These are phyloP conservation scores for Neomorphus geoffroyi DNA, from an alignment of 2,797 vertebrate genomes.

Conservation along the genomic window DNA sequence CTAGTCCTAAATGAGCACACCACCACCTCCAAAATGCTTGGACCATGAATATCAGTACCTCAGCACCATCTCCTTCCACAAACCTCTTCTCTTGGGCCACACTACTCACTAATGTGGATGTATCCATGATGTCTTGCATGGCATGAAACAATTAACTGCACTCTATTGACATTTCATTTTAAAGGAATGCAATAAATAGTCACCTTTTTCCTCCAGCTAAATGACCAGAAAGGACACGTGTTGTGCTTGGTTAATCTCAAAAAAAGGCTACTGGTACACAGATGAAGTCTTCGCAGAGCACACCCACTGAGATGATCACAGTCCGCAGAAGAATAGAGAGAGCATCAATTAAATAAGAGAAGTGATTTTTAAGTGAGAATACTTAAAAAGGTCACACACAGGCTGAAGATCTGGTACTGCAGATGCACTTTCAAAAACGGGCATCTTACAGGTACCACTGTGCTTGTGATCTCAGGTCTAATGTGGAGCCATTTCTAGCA, in stretches of 20 bases:
- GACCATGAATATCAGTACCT: neutral
- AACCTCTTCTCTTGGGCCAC: neutral
- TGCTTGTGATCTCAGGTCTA: neutral
- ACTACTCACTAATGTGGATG: neutral
- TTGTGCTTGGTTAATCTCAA: accelerated
- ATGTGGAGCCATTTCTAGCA: neutral
- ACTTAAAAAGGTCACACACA: neutral
- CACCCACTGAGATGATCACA: neutral
- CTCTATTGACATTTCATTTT: neutral
- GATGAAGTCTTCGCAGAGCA: neutral
- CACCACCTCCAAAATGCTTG: neutral
- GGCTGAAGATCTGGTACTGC: neutral
- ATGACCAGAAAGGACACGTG: accelerated
- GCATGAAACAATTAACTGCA: neutral
- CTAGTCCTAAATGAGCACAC: neutral
- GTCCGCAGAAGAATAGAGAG: neutral
- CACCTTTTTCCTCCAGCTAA: neutral
- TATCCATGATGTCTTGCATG: neutral
- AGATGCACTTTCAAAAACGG: neutral
- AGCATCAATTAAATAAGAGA: neutral
- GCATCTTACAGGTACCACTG: accelerated
- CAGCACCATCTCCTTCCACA: neutral
- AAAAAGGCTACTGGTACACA: neutral
- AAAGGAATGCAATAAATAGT: neutral
- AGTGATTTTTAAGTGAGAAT: neutral